phyloP scores from a whole-genome alignment of 2,888 invertebrate species.

The Torymus aiolomorphi region DNA sequence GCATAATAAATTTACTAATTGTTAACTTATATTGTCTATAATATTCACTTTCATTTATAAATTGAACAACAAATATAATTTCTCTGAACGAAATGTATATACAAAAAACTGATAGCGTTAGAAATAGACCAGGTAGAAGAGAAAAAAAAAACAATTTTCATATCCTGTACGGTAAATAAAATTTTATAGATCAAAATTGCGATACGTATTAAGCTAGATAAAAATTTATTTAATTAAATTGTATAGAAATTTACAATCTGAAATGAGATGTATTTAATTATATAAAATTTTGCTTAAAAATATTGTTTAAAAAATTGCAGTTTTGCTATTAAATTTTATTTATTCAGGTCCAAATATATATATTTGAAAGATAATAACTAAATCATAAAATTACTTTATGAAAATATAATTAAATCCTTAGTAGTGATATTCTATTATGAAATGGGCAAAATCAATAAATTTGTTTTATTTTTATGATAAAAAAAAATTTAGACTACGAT shows the following conservation, averaged over 20 bases:
- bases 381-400: neutral
- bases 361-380: constrained; percentile 4
- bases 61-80: neutral
- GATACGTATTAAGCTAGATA: neutral
- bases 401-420: neutral
- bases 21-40: neutral
- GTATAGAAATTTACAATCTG: too few species aligned
- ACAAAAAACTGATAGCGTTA: constrained; percentile 5
- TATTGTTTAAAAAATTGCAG: neutral
- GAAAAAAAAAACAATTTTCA: constrained; percentile 4
- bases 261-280: too few species aligned
- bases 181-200: constrained; percentile 17
- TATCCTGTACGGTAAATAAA: constrained; percentile 8
- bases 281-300: too few species aligned
- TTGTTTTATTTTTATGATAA: too few species aligned
- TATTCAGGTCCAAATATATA: constrained; percentile 1
- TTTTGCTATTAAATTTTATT: constrained; percentile 14
- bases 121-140: neutral
- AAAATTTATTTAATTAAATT: too few species aligned
- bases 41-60: neutral
- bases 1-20: too few species aligned
- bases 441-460: constrained; percentile 20
- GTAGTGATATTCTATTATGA: constrained; percentile 20
- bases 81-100: constrained; percentile 26
- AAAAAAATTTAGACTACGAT: neutral